Evolutionary conservation across 2,113 vertebrate species (phyloP).

Genomic region (Oncorhynchus kisutch): DNA sequence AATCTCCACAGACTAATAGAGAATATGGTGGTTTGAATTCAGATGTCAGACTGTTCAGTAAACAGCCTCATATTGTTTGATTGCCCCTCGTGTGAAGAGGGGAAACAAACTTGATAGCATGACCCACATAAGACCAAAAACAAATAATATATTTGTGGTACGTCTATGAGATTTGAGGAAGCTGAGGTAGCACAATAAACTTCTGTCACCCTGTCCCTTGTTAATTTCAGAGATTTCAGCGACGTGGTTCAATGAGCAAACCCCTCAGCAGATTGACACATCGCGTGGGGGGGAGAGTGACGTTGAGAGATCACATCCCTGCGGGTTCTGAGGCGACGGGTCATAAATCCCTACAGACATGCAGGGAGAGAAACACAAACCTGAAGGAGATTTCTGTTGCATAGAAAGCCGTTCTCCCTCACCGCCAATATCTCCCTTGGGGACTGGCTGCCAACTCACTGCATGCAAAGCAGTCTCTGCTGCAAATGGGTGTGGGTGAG

Average conservation of each 20-base stretch:
- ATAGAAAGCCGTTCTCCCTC: slow-evolving; percentile 72
- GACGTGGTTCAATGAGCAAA: slow-evolving; percentile 58
- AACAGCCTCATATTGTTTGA: slow-evolving; percentile 32
- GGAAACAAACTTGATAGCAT: slow-evolving; percentile 19
- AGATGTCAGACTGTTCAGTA: slow-evolving; percentile 24
- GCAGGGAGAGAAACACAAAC: slow-evolving; percentile 57
- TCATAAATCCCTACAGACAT: slow-evolving; percentile 77
- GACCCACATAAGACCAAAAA: slow-evolving; percentile 40
- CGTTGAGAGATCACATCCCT: slow-evolving; percentile 42
- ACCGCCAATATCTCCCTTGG: slow-evolving; percentile 63
- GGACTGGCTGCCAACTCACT: slow-evolving; percentile 66
- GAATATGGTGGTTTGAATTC: not conserved
- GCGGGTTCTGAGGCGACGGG: slow-evolving; percentile 69
- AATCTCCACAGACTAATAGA: slow-evolving; percentile 47
- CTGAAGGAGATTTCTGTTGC: slow-evolving; percentile 74
- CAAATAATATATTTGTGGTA: slow-evolving; percentile 46
- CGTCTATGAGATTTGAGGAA: slow-evolving; percentile 29
- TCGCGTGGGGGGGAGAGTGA: slow-evolving; percentile 48
- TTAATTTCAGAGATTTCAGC: slow-evolving; percentile 54
- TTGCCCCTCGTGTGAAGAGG: slow-evolving; percentile 15
- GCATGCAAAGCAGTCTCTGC: slow-evolving; percentile 67
- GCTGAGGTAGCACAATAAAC: slow-evolving; percentile 45
- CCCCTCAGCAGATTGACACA: slow-evolving; percentile 61
- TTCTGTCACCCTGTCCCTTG: slow-evolving; percentile 28
- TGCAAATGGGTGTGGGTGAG: slow-evolving; percentile 54